These are phyloP conservation scores for Cottus gobio DNA, from an alignment of 2,113 vertebrate species.

Conservation along the genomic window DNA sequence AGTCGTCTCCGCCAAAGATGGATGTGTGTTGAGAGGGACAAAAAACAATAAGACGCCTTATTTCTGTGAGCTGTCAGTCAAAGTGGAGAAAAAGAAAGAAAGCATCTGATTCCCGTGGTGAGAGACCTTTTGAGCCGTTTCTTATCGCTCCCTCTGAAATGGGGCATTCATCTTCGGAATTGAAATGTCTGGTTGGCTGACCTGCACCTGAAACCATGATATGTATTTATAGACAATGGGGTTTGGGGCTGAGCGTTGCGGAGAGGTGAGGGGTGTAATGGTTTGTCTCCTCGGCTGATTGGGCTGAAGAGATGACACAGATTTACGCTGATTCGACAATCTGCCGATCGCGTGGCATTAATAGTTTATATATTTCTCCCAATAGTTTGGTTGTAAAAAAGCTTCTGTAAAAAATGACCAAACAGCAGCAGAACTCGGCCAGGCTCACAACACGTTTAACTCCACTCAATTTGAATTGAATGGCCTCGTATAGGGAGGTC, in stretches of 20 bases:
- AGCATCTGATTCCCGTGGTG: constrained; percentile 74
- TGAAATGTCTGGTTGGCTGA: constrained; percentile 84
- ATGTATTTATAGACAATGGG: constrained; percentile 68
- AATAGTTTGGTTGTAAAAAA: neutral
- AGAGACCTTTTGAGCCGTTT: constrained; percentile 74
- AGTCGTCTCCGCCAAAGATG: constrained; percentile 52
- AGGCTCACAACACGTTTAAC: neutral
- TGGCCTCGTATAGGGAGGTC: neutral
- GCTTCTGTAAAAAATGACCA: neutral
- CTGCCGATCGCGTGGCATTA: constrained; percentile 10
- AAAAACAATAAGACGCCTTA: constrained; percentile 38
- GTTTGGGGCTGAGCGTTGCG: constrained; percentile 10
- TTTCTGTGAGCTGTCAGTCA: constrained; percentile 71
- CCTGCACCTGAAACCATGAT: constrained; percentile 79
- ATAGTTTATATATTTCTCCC: neutral
- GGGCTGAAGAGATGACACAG: constrained; percentile 26
- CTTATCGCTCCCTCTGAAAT: constrained; percentile 78
- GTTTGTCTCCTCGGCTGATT: constrained; percentile 3
- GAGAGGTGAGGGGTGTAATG: constrained; percentile 32
- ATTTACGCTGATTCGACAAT: neutral
- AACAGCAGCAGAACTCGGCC: neutral
- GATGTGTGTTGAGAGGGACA: constrained; percentile 45
- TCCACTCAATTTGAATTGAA: neutral
- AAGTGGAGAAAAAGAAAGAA: constrained; percentile 62
- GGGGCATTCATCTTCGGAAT: constrained; percentile 85